phyloP scores from a whole-genome alignment of 1,140 invertebrate species.

The Eciton burchellii region DNA sequence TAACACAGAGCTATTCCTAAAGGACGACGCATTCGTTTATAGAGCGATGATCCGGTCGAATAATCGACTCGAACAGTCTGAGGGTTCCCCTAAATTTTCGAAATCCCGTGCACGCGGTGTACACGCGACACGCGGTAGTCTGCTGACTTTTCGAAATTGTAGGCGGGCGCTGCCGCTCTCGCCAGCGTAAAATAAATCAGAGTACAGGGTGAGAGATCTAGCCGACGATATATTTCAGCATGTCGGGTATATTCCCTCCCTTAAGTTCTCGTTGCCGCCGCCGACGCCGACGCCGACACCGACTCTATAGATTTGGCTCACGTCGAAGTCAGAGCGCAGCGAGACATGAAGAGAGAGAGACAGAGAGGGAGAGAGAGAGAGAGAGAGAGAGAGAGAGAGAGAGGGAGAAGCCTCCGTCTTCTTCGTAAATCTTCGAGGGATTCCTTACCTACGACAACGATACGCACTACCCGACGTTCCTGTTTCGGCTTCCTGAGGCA shows the following conservation, averaged over 20 bases:
- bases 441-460: slow-evolving; percentile 68
- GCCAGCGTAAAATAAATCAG: slow-evolving; percentile 73
- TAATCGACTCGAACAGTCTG: slow-evolving; percentile 45
- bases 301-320: slow-evolving; percentile 69
- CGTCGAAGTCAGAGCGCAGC: slow-evolving; percentile 63
- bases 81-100: slow-evolving; percentile 53
- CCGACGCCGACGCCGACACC: slow-evolving; percentile 24
- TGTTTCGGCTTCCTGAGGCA: slow-evolving; percentile 16
- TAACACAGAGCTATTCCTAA: background rate
- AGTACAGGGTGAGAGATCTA: slow-evolving; percentile 68
- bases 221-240: slow-evolving; percentile 65
- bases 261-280: slow-evolving; percentile 67
- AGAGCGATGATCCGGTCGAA: slow-evolving; percentile 9
- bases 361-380: slow-evolving; percentile 25
- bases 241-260: slow-evolving; percentile 69
- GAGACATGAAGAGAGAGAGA: slow-evolving; percentile 19
- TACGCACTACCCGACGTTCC: slow-evolving; percentile 32
- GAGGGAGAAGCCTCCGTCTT: slow-evolving; percentile 16
- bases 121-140: slow-evolving; percentile 53
- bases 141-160: slow-evolving; percentile 75
- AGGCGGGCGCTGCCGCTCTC: slow-evolving; percentile 57
- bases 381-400: slow-evolving; percentile 8
- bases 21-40: background rate
- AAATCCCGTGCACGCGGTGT: slow-evolving; percentile 58
- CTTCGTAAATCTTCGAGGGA: slow-evolving; percentile 66